Evolutionary conservation across 2,113 vertebrate species (phyloP).

Genomic region (Platycercus adscitus): DNA sequence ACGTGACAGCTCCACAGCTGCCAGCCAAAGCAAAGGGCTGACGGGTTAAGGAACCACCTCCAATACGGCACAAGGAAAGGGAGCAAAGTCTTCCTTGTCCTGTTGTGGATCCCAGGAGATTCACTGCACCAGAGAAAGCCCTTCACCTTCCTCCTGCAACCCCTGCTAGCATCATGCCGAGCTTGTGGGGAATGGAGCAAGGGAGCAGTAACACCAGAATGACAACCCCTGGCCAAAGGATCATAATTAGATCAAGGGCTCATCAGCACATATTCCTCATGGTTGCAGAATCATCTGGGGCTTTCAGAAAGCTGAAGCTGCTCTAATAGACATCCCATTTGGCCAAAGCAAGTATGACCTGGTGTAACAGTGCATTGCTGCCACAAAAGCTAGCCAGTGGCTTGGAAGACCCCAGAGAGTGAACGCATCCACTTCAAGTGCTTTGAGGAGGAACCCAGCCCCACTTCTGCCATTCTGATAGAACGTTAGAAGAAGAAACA

Average conservation of each 20-base stretch:
- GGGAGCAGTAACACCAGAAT: neutral
- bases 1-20: neutral
- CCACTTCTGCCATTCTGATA: neutral
- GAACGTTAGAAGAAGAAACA: neutral
- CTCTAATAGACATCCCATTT: neutral
- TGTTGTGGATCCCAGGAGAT: neutral
- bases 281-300: neutral
- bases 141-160: neutral
- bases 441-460: neutral
- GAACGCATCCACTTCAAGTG: neutral
- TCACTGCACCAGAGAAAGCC: neutral
- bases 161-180: neutral
- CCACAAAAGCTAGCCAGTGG: neutral
- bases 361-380: neutral
- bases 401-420: neutral
- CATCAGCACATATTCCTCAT: neutral
- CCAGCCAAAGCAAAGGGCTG: neutral
- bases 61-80: neutral
- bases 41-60: neutral
- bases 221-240: neutral
- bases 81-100: neutral
- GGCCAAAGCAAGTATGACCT: neutral
- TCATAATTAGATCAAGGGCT: slow-evolving; percentile 2
- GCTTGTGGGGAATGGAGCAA: neutral
- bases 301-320: neutral